Percentiles rank a stretch among this genome's conserved stretches.
Evolutionary conservation across 2,113 vertebrate species (phyloP).

Genomic region (Plectropomus leopardus): DNA sequence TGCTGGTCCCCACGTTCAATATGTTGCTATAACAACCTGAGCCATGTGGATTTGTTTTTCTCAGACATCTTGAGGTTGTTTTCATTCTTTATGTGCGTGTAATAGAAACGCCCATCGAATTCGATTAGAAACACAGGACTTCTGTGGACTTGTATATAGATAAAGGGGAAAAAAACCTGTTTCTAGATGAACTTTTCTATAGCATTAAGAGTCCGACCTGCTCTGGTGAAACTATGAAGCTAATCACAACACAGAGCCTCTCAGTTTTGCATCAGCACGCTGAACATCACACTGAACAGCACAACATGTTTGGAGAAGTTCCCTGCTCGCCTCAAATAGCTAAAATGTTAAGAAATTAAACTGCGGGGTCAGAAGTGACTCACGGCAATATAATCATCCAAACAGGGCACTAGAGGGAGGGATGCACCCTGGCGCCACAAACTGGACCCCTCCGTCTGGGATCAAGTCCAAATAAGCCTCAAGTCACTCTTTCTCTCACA

Average conservation of each 20-base stretch:
- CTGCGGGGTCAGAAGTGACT: conserved; percentile 47
- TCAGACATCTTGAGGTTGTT: conserved; percentile 29
- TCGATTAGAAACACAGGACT: conserved; percentile 7
- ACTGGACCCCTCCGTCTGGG: conserved; percentile 72
- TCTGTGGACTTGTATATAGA: not conserved
- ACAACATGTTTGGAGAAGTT: not conserved
- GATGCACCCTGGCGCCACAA: conserved; percentile 72
- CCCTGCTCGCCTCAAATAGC: not conserved
- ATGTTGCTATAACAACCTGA: conserved; percentile 20
- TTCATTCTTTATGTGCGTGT: conserved; percentile 33
- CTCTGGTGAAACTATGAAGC: not conserved
- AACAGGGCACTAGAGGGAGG: conserved; percentile 49
- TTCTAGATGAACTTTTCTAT: not conserved
- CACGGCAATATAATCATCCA: conserved; percentile 37
- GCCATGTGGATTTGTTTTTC: conserved; percentile 12
- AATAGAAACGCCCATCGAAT: conserved; percentile 1
- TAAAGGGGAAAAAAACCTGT: not conserved
- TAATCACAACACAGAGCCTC: not conserved
- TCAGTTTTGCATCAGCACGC: too few relatives aligned
- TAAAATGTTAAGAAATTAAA: conserved; percentile 27
- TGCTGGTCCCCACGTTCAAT: conserved; percentile 7
- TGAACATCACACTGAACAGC: not conserved
- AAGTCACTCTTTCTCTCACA: conserved; percentile 66
- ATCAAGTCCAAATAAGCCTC: conserved; percentile 72
- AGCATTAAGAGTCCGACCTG: not conserved